Conservation (phyloP, 2,113 vertebrate species). For the Clinocottus analis region DNA sequence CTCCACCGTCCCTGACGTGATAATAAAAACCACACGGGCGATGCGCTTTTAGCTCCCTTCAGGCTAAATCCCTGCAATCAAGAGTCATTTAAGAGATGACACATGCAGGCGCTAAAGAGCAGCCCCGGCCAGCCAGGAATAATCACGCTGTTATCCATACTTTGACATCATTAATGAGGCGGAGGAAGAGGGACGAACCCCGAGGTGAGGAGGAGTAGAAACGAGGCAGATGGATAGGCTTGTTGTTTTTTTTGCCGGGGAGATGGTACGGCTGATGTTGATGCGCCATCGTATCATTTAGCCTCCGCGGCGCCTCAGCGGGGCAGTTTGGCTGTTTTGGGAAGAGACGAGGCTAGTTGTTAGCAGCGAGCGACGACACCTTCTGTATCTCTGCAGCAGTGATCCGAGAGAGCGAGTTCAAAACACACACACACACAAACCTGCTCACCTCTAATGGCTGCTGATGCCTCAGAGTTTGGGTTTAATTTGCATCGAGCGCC, state of each 20-base stretch:
- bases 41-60: constrained; percentile 67
- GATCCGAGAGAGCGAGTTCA: constrained; percentile 9
- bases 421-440: no score
- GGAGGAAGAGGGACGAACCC: constrained; percentile 45
- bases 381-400: constrained; percentile 7
- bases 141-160: constrained; percentile 66
- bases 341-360: constrained; percentile 16
- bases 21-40: constrained; percentile 54
- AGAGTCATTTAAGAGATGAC: constrained; percentile 73
- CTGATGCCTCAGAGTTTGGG: constrained; percentile 23
- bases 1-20: constrained; percentile 51
- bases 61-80: constrained; percentile 69
- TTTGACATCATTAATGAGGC: constrained; percentile 70
- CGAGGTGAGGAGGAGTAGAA: constrained; percentile 31
- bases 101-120: constrained; percentile 54
- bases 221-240: constrained; percentile 50
- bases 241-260: constrained; percentile 36
- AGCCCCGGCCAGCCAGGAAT: constrained; percentile 52
- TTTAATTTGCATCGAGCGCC: constrained; percentile 46
- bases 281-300: constrained; percentile 35
- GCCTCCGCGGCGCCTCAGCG: constrained; percentile 6
- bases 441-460: constrained; percentile 51
- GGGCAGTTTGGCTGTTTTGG: constrained; percentile 26
- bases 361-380: constrained; percentile 23
- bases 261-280: constrained; percentile 39